These are phyloP conservation scores for Tylochromis polylepis DNA, from an alignment of 2,113 vertebrate genomes.

Conservation along the genomic window DNA sequence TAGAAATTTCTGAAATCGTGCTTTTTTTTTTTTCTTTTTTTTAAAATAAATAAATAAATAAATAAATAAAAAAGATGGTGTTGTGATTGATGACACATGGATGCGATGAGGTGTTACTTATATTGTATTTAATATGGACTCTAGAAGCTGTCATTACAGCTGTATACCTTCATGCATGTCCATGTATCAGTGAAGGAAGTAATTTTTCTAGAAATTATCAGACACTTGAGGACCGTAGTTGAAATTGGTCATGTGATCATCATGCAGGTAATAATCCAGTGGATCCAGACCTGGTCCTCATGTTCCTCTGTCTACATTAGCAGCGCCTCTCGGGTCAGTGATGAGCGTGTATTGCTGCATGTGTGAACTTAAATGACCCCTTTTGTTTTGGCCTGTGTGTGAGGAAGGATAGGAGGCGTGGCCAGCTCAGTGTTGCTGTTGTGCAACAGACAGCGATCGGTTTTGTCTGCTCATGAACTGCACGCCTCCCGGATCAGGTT, in stretches of 20 bases:
- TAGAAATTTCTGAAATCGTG: too few relatives aligned
- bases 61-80: not conserved
- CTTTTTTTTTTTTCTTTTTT: not conserved
- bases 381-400: not conserved
- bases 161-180: not conserved
- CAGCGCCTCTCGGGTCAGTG: not conserved
- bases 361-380: not conserved
- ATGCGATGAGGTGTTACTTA: not conserved
- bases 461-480: not conserved
- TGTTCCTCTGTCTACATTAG: not conserved
- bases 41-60: too few relatives aligned
- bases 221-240: not conserved
- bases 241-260: not conserved
- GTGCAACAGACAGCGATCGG: not conserved
- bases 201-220: not conserved
- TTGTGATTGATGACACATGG: not conserved
- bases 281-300: not conserved
- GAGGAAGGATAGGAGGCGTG: not conserved
- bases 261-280: not conserved
- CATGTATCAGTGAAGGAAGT: not conserved
- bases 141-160: not conserved
- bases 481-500: slow-evolving; percentile 4
- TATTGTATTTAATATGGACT: not conserved
- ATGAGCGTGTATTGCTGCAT: not conserved
- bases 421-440: not conserved